A percentile compares a stretch with the other conserved stretches of the same genome.
Conservation (phyloP, 2,888 invertebrate genomes). For the Hymenopus coronatus region DNA sequence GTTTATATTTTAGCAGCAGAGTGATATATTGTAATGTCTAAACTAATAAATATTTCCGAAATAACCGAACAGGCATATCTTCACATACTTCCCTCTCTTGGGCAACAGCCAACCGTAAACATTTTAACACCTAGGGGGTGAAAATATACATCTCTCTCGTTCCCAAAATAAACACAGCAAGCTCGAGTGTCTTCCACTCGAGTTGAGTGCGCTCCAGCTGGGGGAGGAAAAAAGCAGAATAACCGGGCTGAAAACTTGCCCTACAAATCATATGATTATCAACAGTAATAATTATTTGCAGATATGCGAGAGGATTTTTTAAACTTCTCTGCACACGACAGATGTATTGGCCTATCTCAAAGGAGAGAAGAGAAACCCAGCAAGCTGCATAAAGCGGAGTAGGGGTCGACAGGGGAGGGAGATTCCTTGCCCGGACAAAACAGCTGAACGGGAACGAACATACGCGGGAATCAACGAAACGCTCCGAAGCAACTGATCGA, state of each 20-base stretch:
- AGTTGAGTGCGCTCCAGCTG: not conserved
- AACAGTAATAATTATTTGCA: not conserved
- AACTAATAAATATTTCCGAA: not conserved
- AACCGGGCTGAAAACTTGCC: too few relatives aligned
- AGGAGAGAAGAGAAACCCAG: not conserved
- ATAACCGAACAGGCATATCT: not conserved
- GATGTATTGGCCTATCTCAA: not conserved
- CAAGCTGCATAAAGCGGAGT: not conserved
- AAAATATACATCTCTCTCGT: conserved; percentile 2
- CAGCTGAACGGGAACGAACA: not conserved
- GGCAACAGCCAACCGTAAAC: not conserved
- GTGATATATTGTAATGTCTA: not conserved
- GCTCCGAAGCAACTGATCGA: not conserved
- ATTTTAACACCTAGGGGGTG: not conserved
- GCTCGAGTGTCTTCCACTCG: not conserved
- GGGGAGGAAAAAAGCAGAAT: not conserved
- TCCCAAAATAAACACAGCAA: conserved; percentile 6
- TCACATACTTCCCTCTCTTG: not conserved
- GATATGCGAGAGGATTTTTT: not conserved
- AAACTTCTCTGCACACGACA: not conserved
- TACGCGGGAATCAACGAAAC: not conserved
- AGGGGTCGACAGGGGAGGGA: not conserved
- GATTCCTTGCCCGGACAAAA: not conserved
- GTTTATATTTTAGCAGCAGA: not conserved
- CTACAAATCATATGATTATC: not conserved